Base-by-base conservation (phyloP, 2,888 invertebrate species). In the Tachina lurida region DNA sequence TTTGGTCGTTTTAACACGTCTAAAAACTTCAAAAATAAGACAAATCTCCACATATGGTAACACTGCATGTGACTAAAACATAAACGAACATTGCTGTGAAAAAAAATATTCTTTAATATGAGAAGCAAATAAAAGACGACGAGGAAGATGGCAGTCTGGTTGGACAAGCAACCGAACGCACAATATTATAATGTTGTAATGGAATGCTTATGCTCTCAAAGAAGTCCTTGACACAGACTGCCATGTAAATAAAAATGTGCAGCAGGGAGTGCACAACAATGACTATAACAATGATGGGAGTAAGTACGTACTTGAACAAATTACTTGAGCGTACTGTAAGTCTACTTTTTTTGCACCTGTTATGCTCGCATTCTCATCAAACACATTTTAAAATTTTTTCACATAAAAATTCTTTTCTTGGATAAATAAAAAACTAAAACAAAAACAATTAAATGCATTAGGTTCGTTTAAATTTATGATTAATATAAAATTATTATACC, bases 211-310 rank as follows among this genome's bases (percentile, higher is more conserved):
- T 54, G 68, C 45, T 83, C 65, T 77, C 71, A 71, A 31, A 65
- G 60, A 47, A 77, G 71, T 83, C 82, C 82, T 83, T 77, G 76
- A 83, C 65, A 77, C 58, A 76, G 63, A 58, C 31, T 31, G 31
- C 31, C 70, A 49, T 63, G 71, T 52, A 77, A 71, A 73, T 70
- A 65, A 63, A 56, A 81, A 31, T 49, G 71, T 60, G 49, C 70
- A 82, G 70, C 81, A 70, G 62, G 7, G 41, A 49, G n/a, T 45
- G 41, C 39, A 10, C 41, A 70, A 52, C 62, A 39, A 19, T 39
- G 17, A 70, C 43, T 31, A 56, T 43, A 63, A 75, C 39, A 62
- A 15, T 22, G 41, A 76, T 58, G 17, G 65, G 31, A 63, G n/a
- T 19, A 47, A 76, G 43, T 74, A 76, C 45, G 9, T 68, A 82